Conservation (phyloP, 2,888 invertebrate species). For the Patella caerulea region DNA sequence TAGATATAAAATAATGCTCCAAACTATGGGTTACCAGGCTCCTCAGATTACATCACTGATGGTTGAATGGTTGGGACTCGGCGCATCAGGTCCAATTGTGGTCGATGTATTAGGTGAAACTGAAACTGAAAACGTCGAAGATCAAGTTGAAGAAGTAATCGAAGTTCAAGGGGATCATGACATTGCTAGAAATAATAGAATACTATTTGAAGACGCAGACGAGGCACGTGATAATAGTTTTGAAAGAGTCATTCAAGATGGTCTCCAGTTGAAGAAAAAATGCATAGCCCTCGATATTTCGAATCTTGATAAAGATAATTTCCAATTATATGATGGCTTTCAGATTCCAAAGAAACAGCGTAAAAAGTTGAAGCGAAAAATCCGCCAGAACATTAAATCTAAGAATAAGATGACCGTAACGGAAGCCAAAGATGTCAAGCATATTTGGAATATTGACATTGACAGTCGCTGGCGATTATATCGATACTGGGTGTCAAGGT, state of each 20-base stretch:
- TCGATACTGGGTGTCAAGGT: constrained; percentile 64
- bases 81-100: neutral
- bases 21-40: neutral
- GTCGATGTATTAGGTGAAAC: neutral
- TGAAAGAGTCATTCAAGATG: neutral
- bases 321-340: neutral
- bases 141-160: constrained; percentile 8
- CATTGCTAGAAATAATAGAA: neutral
- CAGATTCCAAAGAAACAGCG: constrained; percentile 30
- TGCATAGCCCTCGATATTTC: neutral
- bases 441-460: constrained; percentile 56
- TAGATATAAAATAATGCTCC: neutral
- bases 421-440: constrained; percentile 42
- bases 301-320: neutral
- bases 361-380: constrained; percentile 38
- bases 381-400: constrained; percentile 39
- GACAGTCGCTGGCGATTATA: constrained; percentile 73
- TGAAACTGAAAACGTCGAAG: neutral
- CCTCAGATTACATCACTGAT: neutral
- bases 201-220: neutral
- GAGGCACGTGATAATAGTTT: neutral
- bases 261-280: neutral
- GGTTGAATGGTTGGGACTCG: constrained; percentile 3
- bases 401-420: constrained; percentile 49
- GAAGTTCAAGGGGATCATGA: neutral